A percentile compares a stretch with the other conserved stretches of the same genome.
Conservation (phyloP, 1,140 invertebrate genomes). For the Xylocopa sonorina region DNA sequence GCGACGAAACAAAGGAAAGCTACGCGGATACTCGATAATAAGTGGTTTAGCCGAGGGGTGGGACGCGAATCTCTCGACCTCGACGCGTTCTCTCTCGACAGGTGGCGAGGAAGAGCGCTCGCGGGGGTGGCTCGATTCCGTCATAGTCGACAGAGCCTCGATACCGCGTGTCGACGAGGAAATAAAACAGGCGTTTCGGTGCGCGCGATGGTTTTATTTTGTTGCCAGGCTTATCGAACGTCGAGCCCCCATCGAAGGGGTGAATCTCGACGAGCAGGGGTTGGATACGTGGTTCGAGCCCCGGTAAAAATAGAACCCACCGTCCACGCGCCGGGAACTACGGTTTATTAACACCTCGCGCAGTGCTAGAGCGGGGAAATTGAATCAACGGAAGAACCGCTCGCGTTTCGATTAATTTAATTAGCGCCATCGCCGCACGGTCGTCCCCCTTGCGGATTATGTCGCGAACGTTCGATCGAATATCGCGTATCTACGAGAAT, state of each 20-base stretch:
- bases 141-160: constrained; percentile 13
- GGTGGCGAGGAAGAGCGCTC: constrained; percentile 1
- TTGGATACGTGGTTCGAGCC: constrained; percentile 13
- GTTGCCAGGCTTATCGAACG: constrained; percentile 46
- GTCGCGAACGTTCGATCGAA: background rate
- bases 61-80: background rate
- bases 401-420: constrained; percentile 3
- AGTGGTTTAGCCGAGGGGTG: constrained; percentile 20
- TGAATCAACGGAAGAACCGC: background rate
- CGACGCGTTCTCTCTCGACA: background rate
- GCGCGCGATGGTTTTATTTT: constrained; percentile 45
- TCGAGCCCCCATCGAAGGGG: constrained; percentile 34
- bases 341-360: constrained; percentile 32
- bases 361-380: background rate
- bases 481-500: background rate
- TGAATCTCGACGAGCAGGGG: constrained; percentile 29
- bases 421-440: background rate
- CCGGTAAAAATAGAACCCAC: constrained; percentile 43
- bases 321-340: constrained; percentile 1
- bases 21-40: constrained; percentile 22
- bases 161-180: constrained; percentile 49
- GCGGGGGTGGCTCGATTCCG: background rate
- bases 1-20: constrained; percentile 12
- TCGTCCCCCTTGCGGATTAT: background rate
- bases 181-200: constrained; percentile 50